These are phyloP conservation scores for Idaea aversata DNA, from an alignment of 2,888 invertebrate genomes.

Conservation along the genomic window DNA sequence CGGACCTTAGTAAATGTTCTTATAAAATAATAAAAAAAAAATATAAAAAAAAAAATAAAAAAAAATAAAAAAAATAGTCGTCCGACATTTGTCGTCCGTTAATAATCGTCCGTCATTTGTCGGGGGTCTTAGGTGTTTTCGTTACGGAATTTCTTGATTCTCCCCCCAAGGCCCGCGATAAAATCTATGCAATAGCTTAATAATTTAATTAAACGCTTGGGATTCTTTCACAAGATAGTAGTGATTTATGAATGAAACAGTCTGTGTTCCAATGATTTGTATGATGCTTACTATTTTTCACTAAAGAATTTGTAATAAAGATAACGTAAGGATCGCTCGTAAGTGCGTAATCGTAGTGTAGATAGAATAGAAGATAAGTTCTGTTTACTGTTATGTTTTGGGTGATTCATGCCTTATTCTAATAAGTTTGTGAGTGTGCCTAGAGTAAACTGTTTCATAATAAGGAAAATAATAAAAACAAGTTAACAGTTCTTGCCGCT, in stretches of 20 bases:
- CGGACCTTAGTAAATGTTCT: too few species aligned
- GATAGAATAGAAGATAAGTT: not conserved
- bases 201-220: not conserved
- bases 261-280: not conserved
- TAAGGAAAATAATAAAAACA: too few species aligned
- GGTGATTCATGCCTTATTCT: conserved; percentile 1
- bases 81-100: too few species aligned
- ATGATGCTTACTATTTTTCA: not conserved
- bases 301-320: not conserved
- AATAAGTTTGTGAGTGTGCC: not conserved
- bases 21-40: too few species aligned
- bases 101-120: too few species aligned
- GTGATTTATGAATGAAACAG: conserved; percentile 1
- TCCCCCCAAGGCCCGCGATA: too few species aligned
- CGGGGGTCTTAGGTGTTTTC: too few species aligned
- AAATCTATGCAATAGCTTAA: too few species aligned
- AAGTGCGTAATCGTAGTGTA: not conserved
- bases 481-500: too few species aligned
- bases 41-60: too few species aligned
- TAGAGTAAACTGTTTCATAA: not conserved
- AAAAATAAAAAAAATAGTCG: too few species aligned
- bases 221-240: not conserved
- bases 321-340: not conserved
- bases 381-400: not conserved
- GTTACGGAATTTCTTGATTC: too few species aligned